Evolutionary conservation across 2,797 vertebrate genomes (phyloP), one percentile per base, ranked within the genome.

Genomic region (Orientallactaga sibirica): DNA sequence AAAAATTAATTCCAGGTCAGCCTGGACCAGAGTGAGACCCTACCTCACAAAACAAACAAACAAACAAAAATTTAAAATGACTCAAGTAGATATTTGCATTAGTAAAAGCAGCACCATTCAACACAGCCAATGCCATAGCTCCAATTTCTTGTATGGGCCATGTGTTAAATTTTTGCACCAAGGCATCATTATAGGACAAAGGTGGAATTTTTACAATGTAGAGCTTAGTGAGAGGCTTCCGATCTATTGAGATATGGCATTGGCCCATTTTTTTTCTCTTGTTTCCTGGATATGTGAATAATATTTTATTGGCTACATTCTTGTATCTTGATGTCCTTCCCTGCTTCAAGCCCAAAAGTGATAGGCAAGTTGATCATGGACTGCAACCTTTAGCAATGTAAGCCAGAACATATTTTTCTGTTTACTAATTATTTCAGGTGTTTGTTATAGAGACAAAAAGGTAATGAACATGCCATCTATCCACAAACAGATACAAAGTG

Each of bases 1-100:
- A 25, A 58, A 94, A 87, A n/a, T n/a, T n/a, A n/a, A n/a, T n/a
- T n/a, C n/a, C n/a, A n/a, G n/a, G n/a, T n/a, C n/a, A n/a, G n/a
- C n/a, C n/a, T n/a, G n/a, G n/a, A n/a, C n/a, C n/a, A n/a, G n/a
- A n/a, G n/a, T n/a, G n/a, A n/a, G n/a, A n/a, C n/a, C n/a, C n/a
- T n/a, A n/a, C n/a, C n/a, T n/a, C n/a, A n/a, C n/a, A n/a, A n/a
- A n/a, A n/a, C n/a, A n/a, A n/a, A n/a, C n/a, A n/a, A n/a, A n/a
- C n/a, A n/a, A n/a, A n/a, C n/a, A n/a, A n/a, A n/a, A 82, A 88
- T 12, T 55, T 25, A 58, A 94, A 87, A 73, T 27, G 41, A 61
- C 0, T 24, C 18, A 86, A 67, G 24, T 9, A 25, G 27, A 37
- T 48, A 43, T 8, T 64, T 91, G 29, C 41, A 24, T 25, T 41